Percentiles rank a stretch among this genome's conserved stretches.
Conservation (phyloP, 1,140 invertebrate genomes). For the Macrobrachium rosenbergii region DNA sequence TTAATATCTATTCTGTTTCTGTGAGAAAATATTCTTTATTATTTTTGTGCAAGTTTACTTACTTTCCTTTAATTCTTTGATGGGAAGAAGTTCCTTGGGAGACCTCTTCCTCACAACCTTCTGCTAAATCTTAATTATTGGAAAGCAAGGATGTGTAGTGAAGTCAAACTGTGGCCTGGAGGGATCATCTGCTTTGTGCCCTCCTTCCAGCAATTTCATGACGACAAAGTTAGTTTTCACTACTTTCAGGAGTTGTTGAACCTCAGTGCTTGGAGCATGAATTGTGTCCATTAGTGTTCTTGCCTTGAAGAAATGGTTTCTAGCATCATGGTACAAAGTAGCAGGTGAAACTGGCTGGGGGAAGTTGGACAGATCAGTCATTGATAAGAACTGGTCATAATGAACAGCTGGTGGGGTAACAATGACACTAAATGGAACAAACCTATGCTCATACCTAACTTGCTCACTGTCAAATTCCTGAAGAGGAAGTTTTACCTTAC, state of each 20-base stretch:
- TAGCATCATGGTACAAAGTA: conserved; percentile 83
- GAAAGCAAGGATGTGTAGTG: conserved; percentile 88
- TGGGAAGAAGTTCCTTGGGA: conserved; percentile 53
- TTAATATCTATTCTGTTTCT: too few relatives aligned
- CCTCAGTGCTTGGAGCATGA: conserved; percentile 82
- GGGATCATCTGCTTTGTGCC: conserved; percentile 76
- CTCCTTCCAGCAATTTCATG: conserved; percentile 87
- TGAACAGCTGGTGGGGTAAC: conserved; percentile 91
- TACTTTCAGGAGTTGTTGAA: conserved; percentile 76
- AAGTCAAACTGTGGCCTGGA: conserved; percentile 92
- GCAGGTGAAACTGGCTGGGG: conserved; percentile 69
- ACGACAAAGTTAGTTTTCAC: conserved; percentile 96
- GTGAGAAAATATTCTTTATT: not conserved
- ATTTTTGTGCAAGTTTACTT: conserved; percentile 33
- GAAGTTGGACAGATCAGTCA: conserved; percentile 74
- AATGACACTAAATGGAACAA: conserved; percentile 88
- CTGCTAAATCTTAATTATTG: conserved; percentile 79
- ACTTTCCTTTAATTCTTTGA: conserved; percentile 46
- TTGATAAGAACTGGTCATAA: conserved; percentile 86
- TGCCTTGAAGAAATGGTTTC: conserved; percentile 92
- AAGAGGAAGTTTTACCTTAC: conserved; percentile 81
- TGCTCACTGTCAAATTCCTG: conserved; percentile 94
- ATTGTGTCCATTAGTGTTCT: conserved; percentile 86
- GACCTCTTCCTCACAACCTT: conserved; percentile 50
- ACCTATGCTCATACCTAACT: conserved; percentile 93